Conservation (phyloP, 2,888 invertebrate genomes). For the Lysandra bellargus region DNA sequence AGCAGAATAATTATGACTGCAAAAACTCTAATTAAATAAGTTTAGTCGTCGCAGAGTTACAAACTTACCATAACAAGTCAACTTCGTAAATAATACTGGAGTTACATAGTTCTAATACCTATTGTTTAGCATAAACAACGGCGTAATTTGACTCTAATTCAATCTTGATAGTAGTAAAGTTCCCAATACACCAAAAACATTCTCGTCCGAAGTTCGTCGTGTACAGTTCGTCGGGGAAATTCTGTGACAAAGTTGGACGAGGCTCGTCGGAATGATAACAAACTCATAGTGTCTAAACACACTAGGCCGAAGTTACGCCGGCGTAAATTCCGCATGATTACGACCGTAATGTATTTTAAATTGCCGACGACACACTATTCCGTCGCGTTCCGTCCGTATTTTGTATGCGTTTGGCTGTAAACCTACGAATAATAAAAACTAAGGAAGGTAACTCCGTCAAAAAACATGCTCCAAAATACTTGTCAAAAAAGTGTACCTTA, state of each 20-base stretch:
- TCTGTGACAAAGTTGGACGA: background rate
- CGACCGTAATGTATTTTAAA: too few relatives aligned
- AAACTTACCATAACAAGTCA: constrained; percentile 2
- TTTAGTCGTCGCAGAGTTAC: background rate
- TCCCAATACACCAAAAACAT: constrained; percentile 31
- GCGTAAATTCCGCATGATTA: too few relatives aligned
- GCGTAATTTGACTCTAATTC: constrained; percentile 25
- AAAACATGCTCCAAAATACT: too few relatives aligned
- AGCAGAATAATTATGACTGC: background rate
- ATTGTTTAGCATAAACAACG: constrained; percentile 24
- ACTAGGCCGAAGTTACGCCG: too few relatives aligned
- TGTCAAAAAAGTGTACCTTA: too few relatives aligned
- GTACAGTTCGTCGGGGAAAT: constrained; percentile 11
- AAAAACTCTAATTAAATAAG: constrained; percentile 5
- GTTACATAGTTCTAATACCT: constrained; percentile 18
- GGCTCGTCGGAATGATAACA: background rate
- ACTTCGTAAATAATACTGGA: constrained; percentile 15
- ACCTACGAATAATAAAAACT: too few relatives aligned
- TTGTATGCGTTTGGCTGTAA: too few relatives aligned
- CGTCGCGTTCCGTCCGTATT: too few relatives aligned
- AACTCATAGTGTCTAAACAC: background rate
- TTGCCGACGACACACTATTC: too few relatives aligned
- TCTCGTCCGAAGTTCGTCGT: constrained; percentile 28
- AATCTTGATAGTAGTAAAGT: constrained; percentile 31
- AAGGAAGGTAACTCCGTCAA: too few relatives aligned